Evolutionary conservation across 2,113 vertebrate genomes (phyloP), one percentile per base, ranked within the genome.

Genomic region (Arothron firmamentum): DNA sequence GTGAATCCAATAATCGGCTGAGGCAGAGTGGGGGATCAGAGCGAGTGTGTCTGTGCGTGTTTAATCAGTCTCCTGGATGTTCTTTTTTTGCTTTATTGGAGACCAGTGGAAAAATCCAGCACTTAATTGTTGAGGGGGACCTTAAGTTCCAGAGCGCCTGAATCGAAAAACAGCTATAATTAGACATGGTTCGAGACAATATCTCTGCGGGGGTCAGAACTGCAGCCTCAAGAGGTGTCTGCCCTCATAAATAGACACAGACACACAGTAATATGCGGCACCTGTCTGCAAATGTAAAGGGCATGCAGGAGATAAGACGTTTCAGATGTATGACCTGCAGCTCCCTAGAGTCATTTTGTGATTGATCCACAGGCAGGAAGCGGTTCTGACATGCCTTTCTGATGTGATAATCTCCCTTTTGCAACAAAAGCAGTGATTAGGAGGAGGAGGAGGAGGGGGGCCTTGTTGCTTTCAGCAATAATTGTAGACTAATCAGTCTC

Each of bases 151-250:
- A 81, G 49, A 84, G 83, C 72, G 45, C 19, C 78, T 38, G 72
- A 81, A 73, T 80, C 85, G 73, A 80, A 87, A 86, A 80, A 75
- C 68, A 54, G 71, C 81, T 88, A 90, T 90, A 88, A 90, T 90
- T 88, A 87, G 81, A 83, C 65, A 53, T 72, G 70, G 84, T 85
- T 81, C 60, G 67, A 81, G 74, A 81, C 77, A 71, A 60, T 67
- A 72, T 82, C 79, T 79, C 77, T 55, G 67, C 53, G 77, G 47
- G 73, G 67, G 79, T 80, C 78, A 73, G 57, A 71, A 81, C 41
- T 50, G 57, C 59, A 77, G 61, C 82, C 79, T 81, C 64, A 62
- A 57, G 78, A 79, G 62, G 59, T 70, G 6, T 3, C 45, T 67
- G 45, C 70, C 62, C 53, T 42, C 59, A 70, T 62, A 13, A 31